Conservation (phyloP, 2,888 invertebrate genomes). For the Didymodactylos carnosus region DNA sequence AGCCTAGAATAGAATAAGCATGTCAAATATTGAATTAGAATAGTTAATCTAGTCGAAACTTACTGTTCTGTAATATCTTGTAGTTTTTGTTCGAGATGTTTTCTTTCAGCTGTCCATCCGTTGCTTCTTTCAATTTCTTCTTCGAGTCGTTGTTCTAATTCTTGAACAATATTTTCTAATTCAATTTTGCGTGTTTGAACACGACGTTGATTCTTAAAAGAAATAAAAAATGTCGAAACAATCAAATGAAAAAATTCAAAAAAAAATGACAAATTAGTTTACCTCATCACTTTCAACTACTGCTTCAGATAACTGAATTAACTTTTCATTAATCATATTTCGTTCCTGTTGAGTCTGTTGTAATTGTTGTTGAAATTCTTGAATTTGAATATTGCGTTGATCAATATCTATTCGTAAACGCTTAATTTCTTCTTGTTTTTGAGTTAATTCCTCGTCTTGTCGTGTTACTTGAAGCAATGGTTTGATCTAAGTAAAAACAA, state of each 20-base stretch:
- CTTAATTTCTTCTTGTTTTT: slow-evolving; percentile 86
- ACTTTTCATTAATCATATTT: slow-evolving; percentile 71
- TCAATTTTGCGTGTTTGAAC: slow-evolving; percentile 55
- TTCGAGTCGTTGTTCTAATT: slow-evolving; percentile 79
- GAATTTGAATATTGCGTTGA: slow-evolving; percentile 36
- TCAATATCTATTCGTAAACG: slow-evolving; percentile 51
- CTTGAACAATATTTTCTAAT: slow-evolving; percentile 82
- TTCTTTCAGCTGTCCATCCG: slow-evolving; percentile 65
- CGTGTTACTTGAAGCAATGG: slow-evolving; percentile 87
- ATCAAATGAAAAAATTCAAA: too few relatives aligned
- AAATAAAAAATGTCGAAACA: background rate
- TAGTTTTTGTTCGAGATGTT: slow-evolving; percentile 70
- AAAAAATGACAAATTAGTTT: too few relatives aligned
- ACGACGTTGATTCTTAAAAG: slow-evolving; percentile 32
- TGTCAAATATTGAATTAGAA: background rate
- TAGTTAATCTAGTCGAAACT: background rate
- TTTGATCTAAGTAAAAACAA: too few relatives aligned
- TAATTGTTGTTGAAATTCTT: background rate
- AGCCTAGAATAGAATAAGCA: slow-evolving; percentile 31
- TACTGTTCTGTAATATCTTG: slow-evolving; percentile 38
- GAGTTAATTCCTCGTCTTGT: slow-evolving; percentile 85
- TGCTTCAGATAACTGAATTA: slow-evolving; percentile 80
- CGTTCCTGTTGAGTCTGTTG: slow-evolving; percentile 64
- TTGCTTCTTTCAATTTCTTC: slow-evolving; percentile 80
- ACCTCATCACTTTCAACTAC: slow-evolving; percentile 88